phyloP scores from a whole-genome alignment of 2,113 vertebrate genomes.

The Sakesphorus luctuosus region DNA sequence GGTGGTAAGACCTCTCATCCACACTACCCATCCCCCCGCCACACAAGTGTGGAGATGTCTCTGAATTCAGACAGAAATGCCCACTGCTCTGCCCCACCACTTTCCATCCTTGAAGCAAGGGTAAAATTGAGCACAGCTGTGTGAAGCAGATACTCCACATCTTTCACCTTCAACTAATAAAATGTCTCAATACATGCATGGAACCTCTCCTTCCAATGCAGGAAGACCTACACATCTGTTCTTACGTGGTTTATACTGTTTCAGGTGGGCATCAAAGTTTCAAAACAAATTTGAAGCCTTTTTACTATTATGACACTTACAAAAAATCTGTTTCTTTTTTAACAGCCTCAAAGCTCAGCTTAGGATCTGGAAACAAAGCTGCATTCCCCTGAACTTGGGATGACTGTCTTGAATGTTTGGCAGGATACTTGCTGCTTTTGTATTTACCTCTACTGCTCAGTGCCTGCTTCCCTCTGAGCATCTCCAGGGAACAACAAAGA shows the following conservation, averaged over 20 bases:
- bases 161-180: neutral
- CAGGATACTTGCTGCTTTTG: neutral
- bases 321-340: neutral
- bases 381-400: neutral
- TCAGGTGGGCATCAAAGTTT: neutral
- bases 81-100: neutral
- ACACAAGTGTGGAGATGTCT: neutral
- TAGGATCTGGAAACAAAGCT: neutral
- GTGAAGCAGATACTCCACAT: neutral
- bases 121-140: neutral
- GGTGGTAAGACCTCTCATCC: neutral
- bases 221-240: neutral
- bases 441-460: neutral
- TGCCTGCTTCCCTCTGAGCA: neutral
- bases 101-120: neutral
- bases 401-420: neutral
- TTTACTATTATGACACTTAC: neutral
- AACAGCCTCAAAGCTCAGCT: neutral
- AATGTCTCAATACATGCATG: accelerated
- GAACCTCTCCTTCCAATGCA: neutral
- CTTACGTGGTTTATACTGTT: neutral
- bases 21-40: neutral
- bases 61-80: neutral
- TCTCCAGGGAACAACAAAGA: neutral
- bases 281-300: neutral